A percentile compares a stretch with the other conserved stretches of the same genome.
These are phyloP conservation scores for Ypsolopha sequella DNA, from an alignment of 2,888 invertebrate genomes.

Conservation along the genomic window DNA sequence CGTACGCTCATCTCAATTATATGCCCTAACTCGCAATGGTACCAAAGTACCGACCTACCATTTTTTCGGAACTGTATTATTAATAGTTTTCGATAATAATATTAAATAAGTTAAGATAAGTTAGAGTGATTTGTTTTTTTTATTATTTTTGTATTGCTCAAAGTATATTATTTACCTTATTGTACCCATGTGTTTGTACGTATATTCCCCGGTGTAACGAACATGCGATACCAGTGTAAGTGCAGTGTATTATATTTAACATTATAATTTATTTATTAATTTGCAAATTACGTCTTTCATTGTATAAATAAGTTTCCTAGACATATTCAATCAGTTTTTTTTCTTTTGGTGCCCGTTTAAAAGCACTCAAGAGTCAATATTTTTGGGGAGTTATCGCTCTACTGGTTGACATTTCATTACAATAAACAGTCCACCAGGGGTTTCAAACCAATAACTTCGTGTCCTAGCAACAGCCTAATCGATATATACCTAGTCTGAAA, in stretches of 20 bases:
- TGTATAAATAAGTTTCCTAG: slow-evolving; percentile 7
- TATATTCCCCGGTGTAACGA: slow-evolving; percentile 59
- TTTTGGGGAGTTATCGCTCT: too few species aligned
- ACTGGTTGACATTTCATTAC: too few species aligned
- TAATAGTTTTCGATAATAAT: slow-evolving; percentile 10
- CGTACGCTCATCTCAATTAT: not conserved
- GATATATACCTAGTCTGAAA: too few species aligned
- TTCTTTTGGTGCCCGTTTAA: too few species aligned
- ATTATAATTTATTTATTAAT: slow-evolving; percentile 71
- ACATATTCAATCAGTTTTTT: too few species aligned
- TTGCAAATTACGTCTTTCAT: slow-evolving; percentile 39
- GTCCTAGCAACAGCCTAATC: too few species aligned
- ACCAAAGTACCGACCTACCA: slow-evolving; percentile 23
- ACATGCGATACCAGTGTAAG: slow-evolving; percentile 57
- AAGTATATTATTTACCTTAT: slow-evolving; percentile 49
- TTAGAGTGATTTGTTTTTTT: slow-evolving; percentile 55
- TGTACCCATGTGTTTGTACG: slow-evolving; percentile 55
- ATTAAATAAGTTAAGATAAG: slow-evolving; percentile 32
- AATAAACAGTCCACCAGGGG: too few species aligned
- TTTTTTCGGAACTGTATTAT: slow-evolving; percentile 12
- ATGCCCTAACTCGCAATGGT: slow-evolving; percentile 13
- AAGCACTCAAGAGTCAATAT: too few species aligned
- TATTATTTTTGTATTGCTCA: slow-evolving; percentile 68
- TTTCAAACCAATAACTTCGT: too few species aligned
- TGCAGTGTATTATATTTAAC: slow-evolving; percentile 67